Conservation (phyloP, 2,113 vertebrate genomes). For the Rousettus leschenaultii region DNA sequence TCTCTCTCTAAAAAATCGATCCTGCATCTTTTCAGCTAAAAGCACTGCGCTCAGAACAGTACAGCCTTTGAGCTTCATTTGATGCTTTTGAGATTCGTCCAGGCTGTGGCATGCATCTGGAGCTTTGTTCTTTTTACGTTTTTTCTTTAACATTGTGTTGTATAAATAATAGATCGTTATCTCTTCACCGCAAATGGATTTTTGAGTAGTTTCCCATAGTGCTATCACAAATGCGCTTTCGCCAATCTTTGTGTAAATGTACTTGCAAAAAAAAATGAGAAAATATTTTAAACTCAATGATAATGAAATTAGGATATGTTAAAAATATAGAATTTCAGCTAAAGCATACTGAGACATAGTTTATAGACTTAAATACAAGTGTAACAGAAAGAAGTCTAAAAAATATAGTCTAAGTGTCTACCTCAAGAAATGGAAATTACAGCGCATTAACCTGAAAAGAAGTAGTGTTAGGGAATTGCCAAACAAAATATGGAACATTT, state of each 20-base stretch:
- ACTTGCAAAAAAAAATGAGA: neutral
- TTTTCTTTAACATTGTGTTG: neutral
- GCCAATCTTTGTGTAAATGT: neutral
- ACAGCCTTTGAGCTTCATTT: rapidly evolving
- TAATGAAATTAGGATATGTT: neutral
- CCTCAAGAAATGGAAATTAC: neutral
- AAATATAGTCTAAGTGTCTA: neutral
- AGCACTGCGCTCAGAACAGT: rapidly evolving
- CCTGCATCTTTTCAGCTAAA: too few relatives aligned
- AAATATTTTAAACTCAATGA: neutral
- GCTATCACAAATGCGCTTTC: neutral
- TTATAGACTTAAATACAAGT: neutral
- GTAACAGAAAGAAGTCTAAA: neutral
- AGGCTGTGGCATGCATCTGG: too few relatives aligned
- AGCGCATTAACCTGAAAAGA: neutral
- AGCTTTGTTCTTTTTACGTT: neutral
- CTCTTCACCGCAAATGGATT: neutral
- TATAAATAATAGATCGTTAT: too few relatives aligned
- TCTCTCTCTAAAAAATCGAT: too few relatives aligned
- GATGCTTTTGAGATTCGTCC: neutral
- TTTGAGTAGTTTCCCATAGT: neutral
- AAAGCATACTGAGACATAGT: neutral
- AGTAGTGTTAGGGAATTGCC: too few relatives aligned
- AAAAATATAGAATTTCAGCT: neutral
- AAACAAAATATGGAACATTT: neutral